Evolutionary conservation across 1,140 invertebrate species (phyloP).

Genomic region (Eueides isabella): DNA sequence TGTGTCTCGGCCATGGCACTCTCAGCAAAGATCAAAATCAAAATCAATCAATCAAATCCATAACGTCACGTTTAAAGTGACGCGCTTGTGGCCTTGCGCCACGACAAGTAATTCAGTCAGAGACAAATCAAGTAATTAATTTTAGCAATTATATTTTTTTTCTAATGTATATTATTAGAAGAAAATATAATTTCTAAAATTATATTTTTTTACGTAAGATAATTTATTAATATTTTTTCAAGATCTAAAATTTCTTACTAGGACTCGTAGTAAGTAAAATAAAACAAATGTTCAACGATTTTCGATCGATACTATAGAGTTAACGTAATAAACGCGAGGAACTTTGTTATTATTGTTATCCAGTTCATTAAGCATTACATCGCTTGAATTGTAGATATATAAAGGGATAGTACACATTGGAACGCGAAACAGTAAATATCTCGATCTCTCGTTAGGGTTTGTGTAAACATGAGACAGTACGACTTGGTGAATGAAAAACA

Average conservation of each 20-base stretch:
- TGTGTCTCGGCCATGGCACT: background rate
- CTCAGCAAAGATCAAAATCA: too few relatives aligned
- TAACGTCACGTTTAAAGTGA: too few relatives aligned
- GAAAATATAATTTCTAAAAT: too few relatives aligned
- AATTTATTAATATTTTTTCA: too few relatives aligned
- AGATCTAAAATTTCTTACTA: too few relatives aligned
- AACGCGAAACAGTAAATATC: constrained; percentile 36
- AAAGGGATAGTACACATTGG: constrained; percentile 36
- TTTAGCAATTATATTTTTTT: too few relatives aligned
- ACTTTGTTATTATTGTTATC: constrained; percentile 31
- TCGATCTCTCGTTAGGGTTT: constrained; percentile 18
- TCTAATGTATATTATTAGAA: too few relatives aligned
- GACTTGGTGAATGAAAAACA: background rate
- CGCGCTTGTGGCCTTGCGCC: too few relatives aligned
- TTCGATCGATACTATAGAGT: background rate
- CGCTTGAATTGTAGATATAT: constrained; percentile 34
- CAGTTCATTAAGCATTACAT: constrained; percentile 34
- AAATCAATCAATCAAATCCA: too few relatives aligned
- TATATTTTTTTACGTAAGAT: too few relatives aligned
- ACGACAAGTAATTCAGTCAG: too few relatives aligned
- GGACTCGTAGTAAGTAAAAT: background rate
- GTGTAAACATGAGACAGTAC: constrained; percentile 16
- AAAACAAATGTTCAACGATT: background rate
- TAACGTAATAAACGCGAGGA: constrained; percentile 7
- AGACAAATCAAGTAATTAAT: too few relatives aligned